Base-by-base conservation (phyloP, 1,140 invertebrate species). In the Listronotus oregonensis region DNA sequence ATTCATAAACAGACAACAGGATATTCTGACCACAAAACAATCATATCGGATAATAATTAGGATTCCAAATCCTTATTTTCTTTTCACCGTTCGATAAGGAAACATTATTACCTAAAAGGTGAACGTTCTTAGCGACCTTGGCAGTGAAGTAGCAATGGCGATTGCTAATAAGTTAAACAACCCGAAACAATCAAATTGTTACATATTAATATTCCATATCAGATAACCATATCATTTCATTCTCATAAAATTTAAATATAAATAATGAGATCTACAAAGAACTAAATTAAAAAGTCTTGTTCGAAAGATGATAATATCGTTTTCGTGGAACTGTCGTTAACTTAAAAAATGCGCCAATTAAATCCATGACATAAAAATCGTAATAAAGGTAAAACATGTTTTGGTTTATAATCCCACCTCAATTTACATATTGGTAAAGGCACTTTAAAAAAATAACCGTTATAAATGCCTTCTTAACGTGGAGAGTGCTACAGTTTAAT, bases 111-210 rank as follows among this genome's bases (percentile, higher is more conserved):
- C 17, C 40, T 27, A 14, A 14, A 52, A 61, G 59, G 59, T 61
- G 59, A 61, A 61, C 17, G 59, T 32, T 61, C 59, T 47, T 15
- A 18, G 47, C 59, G 49, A 61, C 59, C 59, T 61, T 61, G 59
- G 47, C 59, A 61, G 59, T 61, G 59, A 61, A 37, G 47, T 51
- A 61, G 47, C 47, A 50, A 21, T 50, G 47, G 31, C 11, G 27
- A 17, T 18, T 50, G 47, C 51, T 34, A 55, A 51, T 51, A 51
- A 27, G 49, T 51, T 21, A 51, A 51, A 51, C 15, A 51, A 51
- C 49, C 27, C 21, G 5, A 21, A 12, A 15, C 43, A 46, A 46
- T 46, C 18, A 46, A 46, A 8, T 46, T 46, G 47, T 9, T 3
- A 44, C 55, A 44, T 57, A 57, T 39, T 57, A 57, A 57, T 44